Evolutionary conservation across 2,797 vertebrate species (phyloP), one percentile per base, ranked within the genome.

Genomic region (Apogon hyalosoma): DNA sequence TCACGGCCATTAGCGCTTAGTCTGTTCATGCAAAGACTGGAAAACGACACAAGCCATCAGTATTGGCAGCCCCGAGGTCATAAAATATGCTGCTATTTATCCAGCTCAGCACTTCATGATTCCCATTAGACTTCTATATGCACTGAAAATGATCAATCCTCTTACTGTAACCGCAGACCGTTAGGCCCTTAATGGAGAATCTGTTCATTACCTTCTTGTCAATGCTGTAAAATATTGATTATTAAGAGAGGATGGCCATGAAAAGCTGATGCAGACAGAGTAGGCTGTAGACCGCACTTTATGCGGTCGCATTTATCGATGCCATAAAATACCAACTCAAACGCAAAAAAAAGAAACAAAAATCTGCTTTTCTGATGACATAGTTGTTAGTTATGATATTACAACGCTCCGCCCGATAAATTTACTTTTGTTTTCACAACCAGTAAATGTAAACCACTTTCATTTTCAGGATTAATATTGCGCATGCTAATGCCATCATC

Each of bases 81-180:
- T 90, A 75, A 85, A 84, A 60, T 48, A 65, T 52, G 38, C 65
- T 38, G 42, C 56, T 65, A 24, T 58, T 58, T 58, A 72, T 80
- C 65, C 58, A 80, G 74, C 72, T 80, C 85, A 83, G 79, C 74
- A 64, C 62, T 81, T 77, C 60, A 79, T 77, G 76, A 59, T 59
- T 89, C 75, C 78, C 80, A 85, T 91, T 87, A 90, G 75, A 50
- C 63, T 43, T 56, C 60, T 31, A 48, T 59, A 78, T 86, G 73
- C 71, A 80, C 76, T 79, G 80, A 80, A 75, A 82, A 67, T 63
- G 58, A 82, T 82, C 74, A 71, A 63, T 75, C 51, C 38, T 74
- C 45, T 24, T 38, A 39, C 56, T 73, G 47, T 59, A 82, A 59
- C 55, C 43, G 6, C 51, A 62, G 54, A 57, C 50, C 75, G 51